Evolutionary conservation across 1,140 invertebrate genomes (phyloP).

Genomic region (Drosophila kikkawai): DNA sequence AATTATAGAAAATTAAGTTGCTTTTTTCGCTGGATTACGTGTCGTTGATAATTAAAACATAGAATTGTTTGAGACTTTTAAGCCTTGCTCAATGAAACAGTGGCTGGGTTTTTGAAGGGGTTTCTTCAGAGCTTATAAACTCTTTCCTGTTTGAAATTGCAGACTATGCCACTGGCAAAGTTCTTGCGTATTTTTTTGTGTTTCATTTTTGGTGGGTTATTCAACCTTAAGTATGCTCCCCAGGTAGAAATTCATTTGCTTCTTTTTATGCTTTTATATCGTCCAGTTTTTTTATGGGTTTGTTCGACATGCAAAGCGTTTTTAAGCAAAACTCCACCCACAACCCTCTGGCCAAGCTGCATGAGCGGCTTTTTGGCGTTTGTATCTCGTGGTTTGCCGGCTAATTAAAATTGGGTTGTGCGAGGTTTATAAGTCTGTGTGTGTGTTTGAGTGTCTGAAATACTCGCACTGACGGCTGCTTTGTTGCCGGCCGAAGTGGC

Average conservation of each 20-base stretch:
- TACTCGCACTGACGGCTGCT: slow-evolving; percentile 58
- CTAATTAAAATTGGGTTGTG: slow-evolving; percentile 65
- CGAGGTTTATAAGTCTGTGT: slow-evolving; percentile 40
- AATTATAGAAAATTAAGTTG: slow-evolving; percentile 27
- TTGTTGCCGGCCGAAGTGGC: slow-evolving; percentile 53
- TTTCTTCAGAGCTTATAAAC: background rate
- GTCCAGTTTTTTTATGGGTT: slow-evolving; percentile 43
- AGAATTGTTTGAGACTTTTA: slow-evolving; percentile 26
- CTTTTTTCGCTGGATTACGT: slow-evolving; percentile 40
- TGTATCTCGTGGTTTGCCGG: slow-evolving; percentile 30
- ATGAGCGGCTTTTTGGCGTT: slow-evolving; percentile 28
- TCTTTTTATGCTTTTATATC: slow-evolving; percentile 48
- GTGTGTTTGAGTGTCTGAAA: slow-evolving; percentile 6
- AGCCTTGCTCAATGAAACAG: slow-evolving; percentile 2
- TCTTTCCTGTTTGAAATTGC: background rate
- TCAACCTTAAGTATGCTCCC: slow-evolving; percentile 33
- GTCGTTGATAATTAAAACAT: slow-evolving; percentile 60
- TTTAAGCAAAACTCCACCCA: slow-evolving; percentile 27
- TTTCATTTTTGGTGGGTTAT: slow-evolving; percentile 23
- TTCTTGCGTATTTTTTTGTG: background rate
- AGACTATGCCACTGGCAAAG: slow-evolving; percentile 7
- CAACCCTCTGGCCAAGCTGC: slow-evolving; percentile 10
- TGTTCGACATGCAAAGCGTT: slow-evolving; percentile 63
- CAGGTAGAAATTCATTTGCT: slow-evolving; percentile 40
- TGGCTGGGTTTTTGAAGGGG: background rate